phyloP scores from a whole-genome alignment of 2,797 vertebrate species.

The Acestrorhynchus altus region DNA sequence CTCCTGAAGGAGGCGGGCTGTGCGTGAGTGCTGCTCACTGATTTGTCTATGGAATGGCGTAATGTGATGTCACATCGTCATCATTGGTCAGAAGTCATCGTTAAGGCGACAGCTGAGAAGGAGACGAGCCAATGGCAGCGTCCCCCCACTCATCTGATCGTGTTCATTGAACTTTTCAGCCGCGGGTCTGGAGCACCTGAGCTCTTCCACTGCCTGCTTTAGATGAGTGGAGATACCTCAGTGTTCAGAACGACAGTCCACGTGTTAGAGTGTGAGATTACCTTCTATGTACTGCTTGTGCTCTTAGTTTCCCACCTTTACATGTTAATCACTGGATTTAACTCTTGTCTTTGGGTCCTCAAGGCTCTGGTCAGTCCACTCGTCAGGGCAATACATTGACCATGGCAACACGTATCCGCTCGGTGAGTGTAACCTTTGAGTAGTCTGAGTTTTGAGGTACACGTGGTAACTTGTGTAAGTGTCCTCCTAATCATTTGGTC shows the following conservation, averaged over 20 bases:
- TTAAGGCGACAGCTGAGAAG: neutral
- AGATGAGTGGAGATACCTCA: neutral
- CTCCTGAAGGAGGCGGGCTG: neutral
- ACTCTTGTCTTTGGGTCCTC: neutral
- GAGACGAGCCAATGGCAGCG: constrained; percentile 67
- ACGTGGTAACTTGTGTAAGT: too few relatives aligned
- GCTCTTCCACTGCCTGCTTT: neutral
- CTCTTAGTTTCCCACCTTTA: neutral
- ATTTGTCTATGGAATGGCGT: constrained; percentile 72
- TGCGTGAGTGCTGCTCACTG: neutral
- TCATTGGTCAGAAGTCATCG: constrained; percentile 64
- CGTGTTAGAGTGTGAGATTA: too few relatives aligned
- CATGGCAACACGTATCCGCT: constrained; percentile 81
- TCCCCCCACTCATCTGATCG: constrained; percentile 53
- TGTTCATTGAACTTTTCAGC: neutral
- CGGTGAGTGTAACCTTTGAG: constrained; percentile 74
- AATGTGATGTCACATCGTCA: constrained; percentile 67
- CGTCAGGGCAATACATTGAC: neutral
- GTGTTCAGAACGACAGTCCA: too few relatives aligned
- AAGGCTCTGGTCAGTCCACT: neutral
- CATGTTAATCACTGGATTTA: neutral
- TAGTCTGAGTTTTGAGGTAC: neutral
- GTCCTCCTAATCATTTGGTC: neutral
- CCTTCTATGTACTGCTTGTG: too few relatives aligned
- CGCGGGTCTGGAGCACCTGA: neutral